These are phyloP conservation scores for Polymixis lichenea DNA, from an alignment of 2,888 invertebrate genomes.

Conservation along the genomic window DNA sequence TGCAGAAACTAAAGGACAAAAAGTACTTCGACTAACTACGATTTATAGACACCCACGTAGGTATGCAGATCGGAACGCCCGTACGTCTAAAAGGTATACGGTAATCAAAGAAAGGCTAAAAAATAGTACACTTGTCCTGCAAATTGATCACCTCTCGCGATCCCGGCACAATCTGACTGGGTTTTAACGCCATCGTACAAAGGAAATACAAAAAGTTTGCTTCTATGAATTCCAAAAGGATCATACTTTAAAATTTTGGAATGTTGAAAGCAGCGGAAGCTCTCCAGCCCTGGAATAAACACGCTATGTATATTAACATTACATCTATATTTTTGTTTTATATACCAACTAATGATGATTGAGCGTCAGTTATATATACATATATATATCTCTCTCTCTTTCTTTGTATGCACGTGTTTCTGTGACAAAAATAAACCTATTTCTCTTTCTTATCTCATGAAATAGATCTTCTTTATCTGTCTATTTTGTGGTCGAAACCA, in stretches of 20 bases:
- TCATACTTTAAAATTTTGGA: neutral
- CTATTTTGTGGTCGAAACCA: slow-evolving; percentile 31
- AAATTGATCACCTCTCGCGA: slow-evolving; percentile 43
- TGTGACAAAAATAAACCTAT: neutral
- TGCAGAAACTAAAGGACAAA: neutral
- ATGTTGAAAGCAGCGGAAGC: neutral
- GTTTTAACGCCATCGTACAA: neutral
- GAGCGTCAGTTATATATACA: no score
- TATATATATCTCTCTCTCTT: neutral
- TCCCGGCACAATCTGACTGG: slow-evolving; percentile 22
- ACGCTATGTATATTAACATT: neutral
- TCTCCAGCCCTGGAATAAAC: no score
- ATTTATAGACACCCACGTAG: slow-evolving; percentile 3
- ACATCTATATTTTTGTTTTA: neutral
- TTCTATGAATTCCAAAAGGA: neutral
- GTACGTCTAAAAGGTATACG: slow-evolving; percentile 36
- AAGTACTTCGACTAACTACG: neutral
- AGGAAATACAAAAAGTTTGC: slow-evolving; percentile 15
- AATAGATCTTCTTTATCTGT: neutral
- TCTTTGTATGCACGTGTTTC: neutral
- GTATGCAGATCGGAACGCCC: neutral
- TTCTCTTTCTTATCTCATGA: neutral
- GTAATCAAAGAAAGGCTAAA: slow-evolving; percentile 15
- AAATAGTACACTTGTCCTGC: slow-evolving; percentile 16
- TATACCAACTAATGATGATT: neutral